These are phyloP conservation scores for Lepidocolaptes lacrymiger DNA, from an alignment of 2,797 vertebrate genomes.

Conservation along the genomic window DNA sequence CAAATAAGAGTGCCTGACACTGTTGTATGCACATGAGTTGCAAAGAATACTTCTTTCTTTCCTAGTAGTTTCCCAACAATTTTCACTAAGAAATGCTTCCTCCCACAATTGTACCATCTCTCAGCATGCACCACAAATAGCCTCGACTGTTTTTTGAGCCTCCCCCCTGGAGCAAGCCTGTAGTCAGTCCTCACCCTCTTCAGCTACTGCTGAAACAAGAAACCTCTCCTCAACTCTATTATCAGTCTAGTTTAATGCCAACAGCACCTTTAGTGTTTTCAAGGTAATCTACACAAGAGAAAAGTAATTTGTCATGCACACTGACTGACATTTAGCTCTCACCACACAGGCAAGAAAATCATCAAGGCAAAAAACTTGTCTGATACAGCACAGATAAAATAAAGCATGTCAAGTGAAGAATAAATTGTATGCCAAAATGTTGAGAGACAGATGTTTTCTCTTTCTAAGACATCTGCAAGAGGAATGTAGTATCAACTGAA, in stretches of 20 bases:
- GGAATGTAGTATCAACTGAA: neutral
- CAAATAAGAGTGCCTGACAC: neutral
- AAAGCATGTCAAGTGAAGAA: neutral
- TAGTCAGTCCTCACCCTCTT: neutral
- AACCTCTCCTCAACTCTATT: neutral
- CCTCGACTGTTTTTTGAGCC: neutral
- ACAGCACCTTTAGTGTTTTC: neutral
- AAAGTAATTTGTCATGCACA: neutral
- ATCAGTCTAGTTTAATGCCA: neutral
- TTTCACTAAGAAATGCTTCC: neutral
- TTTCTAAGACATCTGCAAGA: neutral
- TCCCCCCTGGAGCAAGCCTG: neutral
- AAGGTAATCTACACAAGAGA: neutral
- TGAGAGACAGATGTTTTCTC: neutral
- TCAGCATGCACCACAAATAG: neutral
- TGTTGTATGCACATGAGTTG: neutral
- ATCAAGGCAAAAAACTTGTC: neutral
- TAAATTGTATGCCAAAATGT: neutral
- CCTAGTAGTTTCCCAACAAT: neutral
- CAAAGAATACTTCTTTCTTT: neutral
- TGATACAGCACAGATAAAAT: neutral
- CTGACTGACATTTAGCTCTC: slow-evolving; percentile 3
- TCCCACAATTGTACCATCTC: neutral
- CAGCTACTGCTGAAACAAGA: neutral
- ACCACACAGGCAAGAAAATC: neutral